A percentile compares a stretch with the other conserved stretches of the same genome.
phyloP scores from a whole-genome alignment of 1,140 invertebrate genomes.

The Eubasilissa regina region DNA sequence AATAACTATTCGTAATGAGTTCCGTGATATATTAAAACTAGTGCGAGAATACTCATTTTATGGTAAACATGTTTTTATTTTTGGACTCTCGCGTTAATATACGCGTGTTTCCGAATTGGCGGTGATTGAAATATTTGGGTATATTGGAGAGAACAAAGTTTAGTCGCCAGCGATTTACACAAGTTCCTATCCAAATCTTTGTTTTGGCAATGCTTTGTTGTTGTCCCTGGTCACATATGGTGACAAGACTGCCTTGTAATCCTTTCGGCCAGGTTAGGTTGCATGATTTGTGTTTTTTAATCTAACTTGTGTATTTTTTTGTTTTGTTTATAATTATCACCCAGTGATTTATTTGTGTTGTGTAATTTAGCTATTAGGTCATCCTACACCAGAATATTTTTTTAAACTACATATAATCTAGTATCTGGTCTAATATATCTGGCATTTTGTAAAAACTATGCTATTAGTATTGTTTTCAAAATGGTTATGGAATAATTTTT shows the following conservation, averaged over 20 bases:
- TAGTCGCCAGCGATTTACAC: too few species aligned
- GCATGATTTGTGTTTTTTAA: constrained; percentile 42
- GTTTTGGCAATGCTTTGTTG: constrained; percentile 28
- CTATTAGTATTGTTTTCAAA: too few species aligned
- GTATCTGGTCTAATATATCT: too few species aligned
- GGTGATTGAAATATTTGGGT: not conserved
- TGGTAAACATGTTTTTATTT: constrained; percentile 49
- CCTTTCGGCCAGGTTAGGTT: constrained; percentile 25
- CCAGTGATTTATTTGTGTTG: too few species aligned
- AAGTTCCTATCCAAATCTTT: constrained; percentile 43
- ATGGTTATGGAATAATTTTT: too few species aligned
- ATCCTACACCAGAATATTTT: too few species aligned
- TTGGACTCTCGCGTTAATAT: constrained; percentile 34
- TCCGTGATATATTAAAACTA: constrained; percentile 25
- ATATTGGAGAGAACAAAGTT: not conserved
- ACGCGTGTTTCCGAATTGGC: not conserved
- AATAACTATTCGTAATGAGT: constrained; percentile 19
- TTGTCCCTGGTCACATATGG: constrained; percentile 42
- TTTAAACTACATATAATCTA: too few species aligned
- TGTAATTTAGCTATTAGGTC: too few species aligned
- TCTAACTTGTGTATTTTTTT: not conserved
- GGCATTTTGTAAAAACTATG: too few species aligned
- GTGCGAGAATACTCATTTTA: constrained; percentile 34
- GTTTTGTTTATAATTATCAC: not conserved
- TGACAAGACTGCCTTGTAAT: constrained; percentile 41